phyloP scores from a whole-genome alignment of 2,888 invertebrate species.

The Cetonia aurata region DNA sequence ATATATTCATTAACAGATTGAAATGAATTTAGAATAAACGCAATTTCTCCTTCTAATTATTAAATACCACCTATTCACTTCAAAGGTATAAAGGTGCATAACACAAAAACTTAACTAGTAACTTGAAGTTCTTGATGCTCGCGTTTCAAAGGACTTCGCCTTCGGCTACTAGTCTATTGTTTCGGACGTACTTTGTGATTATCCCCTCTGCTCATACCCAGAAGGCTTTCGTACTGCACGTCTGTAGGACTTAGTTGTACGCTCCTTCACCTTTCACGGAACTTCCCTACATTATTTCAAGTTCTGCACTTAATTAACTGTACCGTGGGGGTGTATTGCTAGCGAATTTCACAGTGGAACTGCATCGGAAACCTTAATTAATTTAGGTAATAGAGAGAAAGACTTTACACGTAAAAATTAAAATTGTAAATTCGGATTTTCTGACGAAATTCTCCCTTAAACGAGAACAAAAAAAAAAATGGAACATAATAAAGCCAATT shows the following conservation, averaged over 20 bases:
- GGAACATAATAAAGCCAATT: too few relatives aligned
- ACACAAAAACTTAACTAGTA: constrained; percentile 17
- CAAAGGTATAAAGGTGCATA: too few relatives aligned
- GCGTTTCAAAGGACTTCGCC: constrained; percentile 34
- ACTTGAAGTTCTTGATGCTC: background rate
- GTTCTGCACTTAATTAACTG: constrained; percentile 19
- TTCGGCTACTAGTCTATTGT: constrained; percentile 28
- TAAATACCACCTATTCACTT: too few relatives aligned
- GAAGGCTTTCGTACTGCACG: background rate
- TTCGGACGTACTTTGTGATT: constrained; percentile 36
- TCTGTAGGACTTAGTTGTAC: background rate
- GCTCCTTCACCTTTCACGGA: background rate
- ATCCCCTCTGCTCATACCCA: constrained; percentile 9
- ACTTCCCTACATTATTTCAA: constrained; percentile 28
- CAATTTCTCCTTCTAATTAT: too few relatives aligned
- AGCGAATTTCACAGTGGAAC: background rate
- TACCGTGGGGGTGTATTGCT: background rate
- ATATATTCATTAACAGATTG: too few relatives aligned
- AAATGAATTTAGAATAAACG: too few relatives aligned
- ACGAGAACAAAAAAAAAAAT: too few relatives aligned
- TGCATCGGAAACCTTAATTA: constrained; percentile 1
- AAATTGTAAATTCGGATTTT: too few relatives aligned
- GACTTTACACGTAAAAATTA: too few relatives aligned
- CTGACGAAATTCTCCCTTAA: too few relatives aligned
- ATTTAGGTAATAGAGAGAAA: background rate